Conservation (phyloP, 2,113 vertebrate species). For the Osmerus mordax region DNA sequence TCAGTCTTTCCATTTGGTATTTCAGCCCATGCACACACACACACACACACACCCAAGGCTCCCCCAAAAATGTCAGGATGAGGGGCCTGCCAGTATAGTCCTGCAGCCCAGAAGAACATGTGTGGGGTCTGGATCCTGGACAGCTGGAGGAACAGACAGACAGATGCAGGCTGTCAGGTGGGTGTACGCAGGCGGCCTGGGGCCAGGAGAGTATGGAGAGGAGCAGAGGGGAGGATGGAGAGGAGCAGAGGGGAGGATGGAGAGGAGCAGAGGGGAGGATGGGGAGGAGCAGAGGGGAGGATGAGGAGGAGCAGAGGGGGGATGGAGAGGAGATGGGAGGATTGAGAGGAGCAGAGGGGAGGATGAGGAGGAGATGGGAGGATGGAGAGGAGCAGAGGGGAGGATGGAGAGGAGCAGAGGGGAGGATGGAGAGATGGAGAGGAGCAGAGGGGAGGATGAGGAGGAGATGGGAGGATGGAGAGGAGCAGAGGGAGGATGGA, state of each 20-base stretch:
- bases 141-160: not conserved
- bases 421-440: not conserved
- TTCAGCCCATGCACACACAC: constrained; percentile 52
- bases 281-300: too few species aligned
- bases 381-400: not conserved
- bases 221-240: not conserved
- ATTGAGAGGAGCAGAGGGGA: not conserved
- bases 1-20: constrained; percentile 62
- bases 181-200: too few species aligned
- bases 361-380: not conserved
- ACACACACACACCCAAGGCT: constrained; percentile 34
- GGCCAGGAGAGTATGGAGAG: not conserved
- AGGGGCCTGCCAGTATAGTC: too few species aligned
- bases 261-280: too few species aligned
- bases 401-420: not conserved
- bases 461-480: not conserved
- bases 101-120: not conserved
- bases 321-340: too few species aligned
- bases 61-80: too few species aligned
- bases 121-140: not conserved
- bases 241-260: not conserved
- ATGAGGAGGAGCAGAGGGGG: too few species aligned
- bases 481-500: not conserved
- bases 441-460: not conserved
- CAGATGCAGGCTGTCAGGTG: not conserved